Evolutionary conservation across 2,113 vertebrate genomes (phyloP), one percentile per base, ranked within the genome.

Genomic region (Raja brachyura): DNA sequence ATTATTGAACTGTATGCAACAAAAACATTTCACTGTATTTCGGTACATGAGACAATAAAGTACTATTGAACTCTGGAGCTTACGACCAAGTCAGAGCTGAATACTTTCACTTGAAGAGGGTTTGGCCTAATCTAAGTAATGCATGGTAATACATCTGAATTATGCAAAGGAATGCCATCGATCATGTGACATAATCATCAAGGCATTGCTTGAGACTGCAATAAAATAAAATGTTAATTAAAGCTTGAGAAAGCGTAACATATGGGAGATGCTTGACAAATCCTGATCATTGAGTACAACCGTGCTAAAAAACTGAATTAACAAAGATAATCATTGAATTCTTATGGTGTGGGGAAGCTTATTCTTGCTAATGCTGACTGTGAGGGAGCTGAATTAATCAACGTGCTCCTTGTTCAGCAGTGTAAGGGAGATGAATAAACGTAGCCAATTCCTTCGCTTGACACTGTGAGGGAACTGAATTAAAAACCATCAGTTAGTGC

Each of bases 251-350:
- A 31, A 31, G 54, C 28, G 31, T n/a, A 83, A 63, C 28, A 14
- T 63, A 86, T 63, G 56, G 56, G 56, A 86, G 56, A 25, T 86
- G 83, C 56, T 16, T n/a, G 83, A 59, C 61, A 7, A 83, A 86
- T 61, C 56, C 28, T 31, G 56, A 86, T 61, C 28, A 86, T 54
- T 56, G 54, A 81, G 75, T 20, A 81, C 28, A 83, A 56, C 59
- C n/a, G 25, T 63, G 56, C 5, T n/a, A 28, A 59, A 28, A 13
- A 31, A 63, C 56, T n/a, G 56, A 86, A 63, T 86, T 86, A 86
- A 63, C 83, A 86, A 86, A 86, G 4, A 86, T 86, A 86, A 86
- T 86, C 56, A 86, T 13, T n/a, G 83, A 61, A n/a, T 56, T 28
- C 39, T 56, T 61, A 86, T 31, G 13, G 56, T 14, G 56, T 86